These are phyloP conservation scores for Pterobdella sp. DNA, from an alignment of 2,888 invertebrate species.

Conservation along the genomic window DNA sequence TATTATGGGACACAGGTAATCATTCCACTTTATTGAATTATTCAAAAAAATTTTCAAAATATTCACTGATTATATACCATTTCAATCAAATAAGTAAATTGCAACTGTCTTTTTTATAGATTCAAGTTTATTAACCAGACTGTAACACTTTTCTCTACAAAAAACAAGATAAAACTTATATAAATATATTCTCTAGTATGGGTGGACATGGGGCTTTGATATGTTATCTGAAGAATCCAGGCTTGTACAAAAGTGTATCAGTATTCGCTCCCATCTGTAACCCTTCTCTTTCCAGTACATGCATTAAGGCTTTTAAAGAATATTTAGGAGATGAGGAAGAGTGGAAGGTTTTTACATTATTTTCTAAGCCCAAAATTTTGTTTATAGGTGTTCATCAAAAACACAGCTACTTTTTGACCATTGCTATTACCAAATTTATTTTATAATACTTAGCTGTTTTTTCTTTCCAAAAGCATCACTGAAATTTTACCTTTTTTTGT, in stretches of 20 bases:
- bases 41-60: neutral
- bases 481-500: no score
- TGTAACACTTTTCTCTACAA: neutral
- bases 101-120: no score
- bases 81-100: no score
- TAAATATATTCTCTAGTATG: slow-evolving; percentile 72
- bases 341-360: slow-evolving; percentile 14
- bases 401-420: no score
- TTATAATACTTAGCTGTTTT: no score
- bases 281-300: slow-evolving; percentile 77
- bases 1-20: slow-evolving; percentile 55
- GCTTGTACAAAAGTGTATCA: slow-evolving; percentile 70
- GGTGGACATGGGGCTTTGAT: slow-evolving; percentile 93
- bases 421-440: no score
- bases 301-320: slow-evolving; percentile 70
- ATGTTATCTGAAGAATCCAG: slow-evolving; percentile 80
- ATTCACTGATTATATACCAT: no score
- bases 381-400: no score
- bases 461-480: no score
- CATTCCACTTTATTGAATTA: neutral
- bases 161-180: neutral
- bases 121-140: no score
- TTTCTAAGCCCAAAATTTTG: no score
- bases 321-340: slow-evolving; percentile 44
- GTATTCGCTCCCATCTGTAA: slow-evolving; percentile 92